These are phyloP conservation scores for Urophycis tenuis DNA, from an alignment of 2,797 vertebrate species.

Conservation along the genomic window DNA sequence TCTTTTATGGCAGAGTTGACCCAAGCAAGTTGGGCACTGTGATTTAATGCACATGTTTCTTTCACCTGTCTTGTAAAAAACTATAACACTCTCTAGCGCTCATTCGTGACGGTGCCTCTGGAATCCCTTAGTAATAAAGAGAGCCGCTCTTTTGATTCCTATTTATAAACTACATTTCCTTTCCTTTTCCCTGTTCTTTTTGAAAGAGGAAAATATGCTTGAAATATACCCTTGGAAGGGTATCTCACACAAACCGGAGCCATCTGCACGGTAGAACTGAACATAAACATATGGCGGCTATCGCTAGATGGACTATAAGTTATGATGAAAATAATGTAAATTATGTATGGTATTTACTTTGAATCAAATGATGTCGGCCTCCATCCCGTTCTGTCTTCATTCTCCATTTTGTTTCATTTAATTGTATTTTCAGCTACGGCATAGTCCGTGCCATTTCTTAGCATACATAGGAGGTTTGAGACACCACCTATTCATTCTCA, in stretches of 20 bases:
- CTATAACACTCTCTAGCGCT: slow-evolving; percentile 68
- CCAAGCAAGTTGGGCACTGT: slow-evolving; percentile 63
- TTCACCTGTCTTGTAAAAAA: slow-evolving; percentile 82
- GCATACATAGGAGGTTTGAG: neutral
- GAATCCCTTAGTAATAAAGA: slow-evolving; percentile 73
- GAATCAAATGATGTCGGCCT: neutral
- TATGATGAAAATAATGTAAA: slow-evolving; percentile 1
- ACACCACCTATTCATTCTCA: neutral
- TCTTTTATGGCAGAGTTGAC: slow-evolving; percentile 76
- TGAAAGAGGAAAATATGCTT: slow-evolving; percentile 54
- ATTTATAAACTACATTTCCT: slow-evolving; percentile 81
- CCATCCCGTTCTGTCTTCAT: neutral
- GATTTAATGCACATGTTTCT: slow-evolving; percentile 76
- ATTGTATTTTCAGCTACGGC: slow-evolving; percentile 4
- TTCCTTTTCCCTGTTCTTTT: slow-evolving; percentile 59
- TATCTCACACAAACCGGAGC: slow-evolving; percentile 62
- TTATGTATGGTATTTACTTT: neutral
- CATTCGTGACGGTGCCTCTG: slow-evolving; percentile 69
- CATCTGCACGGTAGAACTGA: slow-evolving; percentile 59
- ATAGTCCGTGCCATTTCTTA: neutral
- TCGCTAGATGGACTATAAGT: slow-evolving; percentile 8
- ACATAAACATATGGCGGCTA: slow-evolving; percentile 54
- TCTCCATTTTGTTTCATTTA: neutral
- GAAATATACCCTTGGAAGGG: slow-evolving; percentile 60
- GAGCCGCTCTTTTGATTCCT: slow-evolving; percentile 73